Evolutionary conservation across 2,888 invertebrate species (phyloP), one percentile per base, ranked within the genome.

Genomic region (Trichopria drosophilae): DNA sequence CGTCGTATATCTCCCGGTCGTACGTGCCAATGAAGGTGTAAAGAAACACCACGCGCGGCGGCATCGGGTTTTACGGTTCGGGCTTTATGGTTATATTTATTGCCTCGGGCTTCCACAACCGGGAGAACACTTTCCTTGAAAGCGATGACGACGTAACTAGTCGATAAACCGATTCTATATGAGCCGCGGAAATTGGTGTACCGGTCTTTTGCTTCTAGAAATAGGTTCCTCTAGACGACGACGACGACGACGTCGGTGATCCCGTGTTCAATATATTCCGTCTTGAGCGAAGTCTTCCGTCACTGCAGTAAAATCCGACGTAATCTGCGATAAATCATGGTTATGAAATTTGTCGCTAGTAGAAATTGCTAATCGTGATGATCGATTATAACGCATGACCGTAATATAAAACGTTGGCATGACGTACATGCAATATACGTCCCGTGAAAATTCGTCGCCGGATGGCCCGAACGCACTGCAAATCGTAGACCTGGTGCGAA

Each of bases 121-220:
- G 42, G 56, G 32, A 48, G 56, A 65, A 60, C 63, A 60, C 57
- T 65, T 64, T 64, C 50, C 55, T 45, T 55, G 58, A 59, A 58
- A 63, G 57, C 63, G 66, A 65, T 65, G 57, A 61, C 61, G 63
- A 60, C 63, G 62, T 69, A 69, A 69, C 67, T 66, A 68, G 66
- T 69, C 68, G 65, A 68, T 69, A 69, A 69, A 69, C 65, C 68
- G 68, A 68, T 69, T 68, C 68, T 64, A 64, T 61, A 68, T 68
- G 66, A 67, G 63, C 59, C 43, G 51, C 49, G 52, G 56, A 59
- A 61, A 59, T 60, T 59, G 49, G 42, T 53, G 42, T 50, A 36
- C 47, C 55, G 47, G 42, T 46, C 42, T 46, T 49, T 52, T 46
- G 36, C 48, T 18, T 41, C 39, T 12, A n/a, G 32, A n/a, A n/a